Evolutionary conservation across 2,797 vertebrate species (phyloP), one percentile per base, ranked within the genome.

Genomic region (Acomys russatus): DNA sequence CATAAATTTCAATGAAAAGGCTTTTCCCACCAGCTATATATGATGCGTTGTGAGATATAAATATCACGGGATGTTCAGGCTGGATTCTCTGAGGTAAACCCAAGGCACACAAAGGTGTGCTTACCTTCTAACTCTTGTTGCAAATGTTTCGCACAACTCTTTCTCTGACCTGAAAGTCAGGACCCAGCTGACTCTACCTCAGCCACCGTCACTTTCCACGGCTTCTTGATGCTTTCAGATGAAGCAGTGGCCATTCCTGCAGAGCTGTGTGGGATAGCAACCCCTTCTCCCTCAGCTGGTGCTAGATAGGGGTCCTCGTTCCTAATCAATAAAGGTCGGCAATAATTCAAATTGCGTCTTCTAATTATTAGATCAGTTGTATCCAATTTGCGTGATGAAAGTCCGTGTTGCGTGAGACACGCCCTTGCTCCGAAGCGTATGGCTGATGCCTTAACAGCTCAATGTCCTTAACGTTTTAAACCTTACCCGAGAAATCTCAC

Each of bases 401-500:
- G 56, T n/a, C 35, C 1, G 0, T 2, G 54, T 35, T 44, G 38
- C 38, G 3, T 77, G 94, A 92, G 78, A n/a, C 74, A 68, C 12
- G 11, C 28, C 35, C 7, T 0, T 30, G 2, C 61, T 49, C 63
- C 2, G 61, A 84, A 70, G 56, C 54, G 12, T 8, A 17, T 28
- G 70, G 73, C 82, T 64, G 90, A 93, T 63, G 23, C 30, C 4
- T 38, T 17, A 30, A 61, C 74, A 23, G 64, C 88, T 84, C 44
- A 70, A 80, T 85, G 66, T 92, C 84, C 86, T 91, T 66, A 33
- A 74, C 71, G 9, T 92, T 94, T 96, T 84, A 70, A 93, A 89
- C 59, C 30, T 92, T 64, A 87, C 76, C 92, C 44, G 66, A 82
- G 95, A 96, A 96, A 90, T 77, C 88, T 94, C 23, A 54, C 68